A percentile compares a stretch with the other conserved stretches of the same genome.
Evolutionary conservation across 2,888 invertebrate genomes (phyloP).

Genomic region (Tipula helvola): DNA sequence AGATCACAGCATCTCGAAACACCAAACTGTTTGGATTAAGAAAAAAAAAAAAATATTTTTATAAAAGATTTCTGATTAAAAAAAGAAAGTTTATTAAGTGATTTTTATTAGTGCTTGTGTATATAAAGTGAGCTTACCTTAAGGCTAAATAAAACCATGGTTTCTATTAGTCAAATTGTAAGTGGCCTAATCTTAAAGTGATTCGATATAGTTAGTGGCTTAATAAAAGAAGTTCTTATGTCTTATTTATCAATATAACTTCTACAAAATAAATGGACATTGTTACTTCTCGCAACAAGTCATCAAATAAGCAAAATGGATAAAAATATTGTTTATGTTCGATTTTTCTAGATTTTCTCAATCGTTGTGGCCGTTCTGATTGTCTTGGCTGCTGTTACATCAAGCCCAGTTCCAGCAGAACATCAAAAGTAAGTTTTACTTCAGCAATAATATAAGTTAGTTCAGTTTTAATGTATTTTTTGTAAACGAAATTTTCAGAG

Average conservation of each 20-base stretch:
- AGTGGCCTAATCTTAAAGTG: background rate
- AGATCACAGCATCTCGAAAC: background rate
- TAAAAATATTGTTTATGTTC: background rate
- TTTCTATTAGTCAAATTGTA: background rate
- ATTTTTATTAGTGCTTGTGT: background rate
- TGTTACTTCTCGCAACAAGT: too few relatives aligned
- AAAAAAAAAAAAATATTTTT: background rate
- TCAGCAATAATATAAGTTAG: background rate
- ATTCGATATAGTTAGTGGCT: background rate
- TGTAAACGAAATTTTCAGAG: conserved; percentile 20
- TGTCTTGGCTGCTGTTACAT: background rate
- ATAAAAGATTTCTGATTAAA: background rate
- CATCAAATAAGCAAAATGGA: background rate
- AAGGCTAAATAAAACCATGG: background rate
- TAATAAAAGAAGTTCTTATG: too few relatives aligned
- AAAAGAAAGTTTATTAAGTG: background rate
- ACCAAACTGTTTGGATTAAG: background rate
- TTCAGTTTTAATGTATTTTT: background rate
- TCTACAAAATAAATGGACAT: too few relatives aligned
- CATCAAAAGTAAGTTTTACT: background rate
- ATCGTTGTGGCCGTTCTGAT: background rate
- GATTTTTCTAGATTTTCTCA: background rate
- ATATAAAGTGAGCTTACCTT: background rate
- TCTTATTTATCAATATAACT: too few relatives aligned
- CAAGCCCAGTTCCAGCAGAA: background rate